Percentiles rank a stretch among this genome's conserved stretches.
Evolutionary conservation across 2,113 vertebrate species (phyloP).

Genomic region (Gallinago jamesoni): DNA sequence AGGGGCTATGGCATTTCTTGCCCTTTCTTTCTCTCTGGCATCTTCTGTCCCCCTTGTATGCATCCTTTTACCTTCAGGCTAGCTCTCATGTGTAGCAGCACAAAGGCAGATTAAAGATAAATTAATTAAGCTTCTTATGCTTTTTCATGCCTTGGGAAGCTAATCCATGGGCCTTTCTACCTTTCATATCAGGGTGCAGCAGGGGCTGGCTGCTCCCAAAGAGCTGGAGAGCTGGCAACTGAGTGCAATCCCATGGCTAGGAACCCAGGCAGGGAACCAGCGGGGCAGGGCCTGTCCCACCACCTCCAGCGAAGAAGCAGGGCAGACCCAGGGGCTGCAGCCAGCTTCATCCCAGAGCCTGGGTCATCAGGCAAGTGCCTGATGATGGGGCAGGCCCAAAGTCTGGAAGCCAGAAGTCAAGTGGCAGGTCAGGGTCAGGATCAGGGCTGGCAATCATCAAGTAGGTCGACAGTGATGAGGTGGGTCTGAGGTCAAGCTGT

Average conservation of each 20-base stretch:
- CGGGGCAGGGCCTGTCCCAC: background rate
- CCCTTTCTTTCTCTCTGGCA: background rate
- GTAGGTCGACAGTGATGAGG: background rate
- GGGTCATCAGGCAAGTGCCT: too few relatives aligned
- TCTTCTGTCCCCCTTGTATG: background rate
- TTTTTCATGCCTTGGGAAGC: background rate
- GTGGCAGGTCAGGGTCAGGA: background rate
- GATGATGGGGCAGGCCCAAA: background rate
- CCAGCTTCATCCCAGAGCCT: background rate
- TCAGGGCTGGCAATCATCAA: background rate
- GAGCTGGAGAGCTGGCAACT: background rate
- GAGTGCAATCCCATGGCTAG: fast-evolving
- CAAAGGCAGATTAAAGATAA: background rate
- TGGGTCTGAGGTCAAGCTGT: background rate
- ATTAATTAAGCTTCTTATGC: background rate
- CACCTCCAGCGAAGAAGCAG: background rate
- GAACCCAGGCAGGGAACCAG: background rate
- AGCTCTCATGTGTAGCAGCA: background rate
- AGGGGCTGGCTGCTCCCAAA: background rate
- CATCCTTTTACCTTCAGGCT: background rate
- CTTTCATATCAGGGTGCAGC: background rate
- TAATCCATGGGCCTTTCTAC: background rate
- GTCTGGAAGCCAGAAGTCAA: background rate
- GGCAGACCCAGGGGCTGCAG: background rate
- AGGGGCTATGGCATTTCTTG: background rate